Evolutionary conservation across 2,797 vertebrate genomes (phyloP).

Genomic region (Dendrocincla fuliginosa): DNA sequence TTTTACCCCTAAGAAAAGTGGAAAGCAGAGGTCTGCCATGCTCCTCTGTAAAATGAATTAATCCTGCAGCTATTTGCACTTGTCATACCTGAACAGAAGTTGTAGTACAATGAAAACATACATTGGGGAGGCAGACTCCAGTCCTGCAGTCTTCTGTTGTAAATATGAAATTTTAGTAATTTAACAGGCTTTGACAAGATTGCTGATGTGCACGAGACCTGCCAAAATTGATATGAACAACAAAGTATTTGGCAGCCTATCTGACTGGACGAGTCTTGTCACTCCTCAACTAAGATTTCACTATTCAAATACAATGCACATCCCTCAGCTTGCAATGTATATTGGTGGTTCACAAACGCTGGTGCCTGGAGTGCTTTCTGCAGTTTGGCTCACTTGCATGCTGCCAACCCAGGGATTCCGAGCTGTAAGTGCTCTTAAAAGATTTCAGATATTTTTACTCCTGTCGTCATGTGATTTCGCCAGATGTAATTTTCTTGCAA

Average conservation of each 20-base stretch:
- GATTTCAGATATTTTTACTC: neutral
- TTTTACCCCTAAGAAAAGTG: neutral
- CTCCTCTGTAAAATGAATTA: neutral
- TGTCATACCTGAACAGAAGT: neutral
- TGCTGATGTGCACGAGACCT: neutral
- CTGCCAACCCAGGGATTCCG: neutral
- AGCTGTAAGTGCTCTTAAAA: neutral
- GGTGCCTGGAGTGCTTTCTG: neutral
- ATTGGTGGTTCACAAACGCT: neutral
- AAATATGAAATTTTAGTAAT: neutral
- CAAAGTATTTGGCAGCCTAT: neutral
- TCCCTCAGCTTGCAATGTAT: neutral
- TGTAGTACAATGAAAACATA: neutral
- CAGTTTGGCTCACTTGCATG: neutral
- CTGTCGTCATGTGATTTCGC: fast-evolving
- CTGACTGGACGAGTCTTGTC: neutral
- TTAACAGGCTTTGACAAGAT: neutral
- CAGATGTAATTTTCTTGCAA: neutral
- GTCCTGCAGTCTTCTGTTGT: fast-evolving
- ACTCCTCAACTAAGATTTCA: neutral
- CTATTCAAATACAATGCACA: neutral
- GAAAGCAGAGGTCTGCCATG: neutral
- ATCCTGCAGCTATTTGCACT: neutral
- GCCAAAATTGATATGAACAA: neutral
- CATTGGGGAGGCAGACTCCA: neutral